These are phyloP conservation scores for Smittia sp. DNA, from an alignment of 2,888 invertebrate genomes.

Conservation along the genomic window DNA sequence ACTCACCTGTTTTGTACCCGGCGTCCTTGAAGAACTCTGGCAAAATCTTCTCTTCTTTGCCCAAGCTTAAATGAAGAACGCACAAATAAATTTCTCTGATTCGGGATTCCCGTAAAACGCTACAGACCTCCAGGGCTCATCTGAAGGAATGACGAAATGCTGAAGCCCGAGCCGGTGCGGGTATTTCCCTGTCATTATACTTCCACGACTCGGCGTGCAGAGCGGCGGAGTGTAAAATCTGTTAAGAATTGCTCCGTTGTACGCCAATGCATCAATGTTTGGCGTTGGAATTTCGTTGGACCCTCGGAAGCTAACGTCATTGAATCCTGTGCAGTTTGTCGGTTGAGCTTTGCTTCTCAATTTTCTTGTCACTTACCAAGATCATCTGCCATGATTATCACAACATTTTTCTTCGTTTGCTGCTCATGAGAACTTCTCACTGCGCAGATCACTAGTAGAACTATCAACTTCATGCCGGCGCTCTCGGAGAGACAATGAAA, in stretches of 20 bases:
- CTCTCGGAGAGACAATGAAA: neutral
- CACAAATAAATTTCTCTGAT: no score
- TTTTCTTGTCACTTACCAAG: no score
- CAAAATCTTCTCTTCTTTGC: slow-evolving; percentile 58
- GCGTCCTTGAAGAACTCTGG: slow-evolving; percentile 66
- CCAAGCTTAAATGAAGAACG: no score
- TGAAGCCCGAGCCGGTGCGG: slow-evolving; percentile 69
- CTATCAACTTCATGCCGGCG: neutral
- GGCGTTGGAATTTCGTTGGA: slow-evolving; percentile 84
- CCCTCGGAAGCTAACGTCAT: slow-evolving; percentile 88
- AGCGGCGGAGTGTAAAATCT: slow-evolving; percentile 76
- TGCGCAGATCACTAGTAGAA: neutral
- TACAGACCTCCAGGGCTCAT: slow-evolving; percentile 67
- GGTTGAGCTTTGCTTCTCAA: no score
- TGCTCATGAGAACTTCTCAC: neutral
- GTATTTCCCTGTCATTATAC: slow-evolving; percentile 81
- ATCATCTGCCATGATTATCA: slow-evolving; percentile 36
- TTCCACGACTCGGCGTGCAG: slow-evolving; percentile 80
- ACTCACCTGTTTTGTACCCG: slow-evolving; percentile 78
- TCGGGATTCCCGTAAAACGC: no score
- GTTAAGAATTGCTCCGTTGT: slow-evolving; percentile 79
- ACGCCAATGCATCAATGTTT: slow-evolving; percentile 83
- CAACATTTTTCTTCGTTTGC: slow-evolving; percentile 2
- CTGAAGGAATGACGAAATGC: slow-evolving; percentile 60
- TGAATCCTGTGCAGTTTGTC: no score